These are phyloP conservation scores for Bathynomus jamesi DNA, from an alignment of 1,140 invertebrate species.

Conservation along the genomic window DNA sequence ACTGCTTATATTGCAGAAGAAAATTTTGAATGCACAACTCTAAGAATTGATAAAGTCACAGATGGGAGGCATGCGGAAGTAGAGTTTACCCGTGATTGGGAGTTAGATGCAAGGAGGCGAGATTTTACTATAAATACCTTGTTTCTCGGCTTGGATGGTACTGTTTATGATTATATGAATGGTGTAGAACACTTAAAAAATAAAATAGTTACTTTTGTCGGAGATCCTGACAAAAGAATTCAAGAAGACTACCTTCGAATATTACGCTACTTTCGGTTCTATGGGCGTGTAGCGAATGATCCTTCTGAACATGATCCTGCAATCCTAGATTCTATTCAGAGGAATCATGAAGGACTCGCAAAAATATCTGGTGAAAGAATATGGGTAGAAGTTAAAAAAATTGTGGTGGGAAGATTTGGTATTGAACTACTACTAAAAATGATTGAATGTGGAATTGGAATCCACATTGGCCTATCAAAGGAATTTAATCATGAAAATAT, in stretches of 20 bases:
- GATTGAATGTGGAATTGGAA: conserved; percentile 59
- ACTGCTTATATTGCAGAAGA: conserved; percentile 89
- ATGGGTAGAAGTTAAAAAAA: conserved; percentile 91
- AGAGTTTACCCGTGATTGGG: conserved; percentile 88
- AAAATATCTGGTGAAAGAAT: conserved; percentile 90
- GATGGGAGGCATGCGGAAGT: conserved; percentile 94
- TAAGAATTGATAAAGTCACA: conserved; percentile 83
- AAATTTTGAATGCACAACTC: conserved; percentile 86
- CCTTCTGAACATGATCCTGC: conserved; percentile 64
- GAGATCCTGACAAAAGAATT: conserved; percentile 72
- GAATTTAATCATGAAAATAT: conserved; percentile 61
- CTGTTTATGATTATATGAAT: conserved; percentile 93
- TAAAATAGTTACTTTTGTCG: conserved; percentile 78
- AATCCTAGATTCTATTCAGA: conserved; percentile 68
- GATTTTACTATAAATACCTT: conserved; percentile 98
- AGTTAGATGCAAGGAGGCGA: conserved; percentile 84
- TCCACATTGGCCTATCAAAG: conserved; percentile 68
- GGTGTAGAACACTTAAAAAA: conserved; percentile 84
- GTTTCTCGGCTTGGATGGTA: conserved; percentile 92
- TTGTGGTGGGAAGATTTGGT: conserved; percentile 71
- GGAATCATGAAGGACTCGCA: conserved; percentile 69
- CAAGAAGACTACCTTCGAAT: conserved; percentile 95
- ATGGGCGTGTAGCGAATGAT: conserved; percentile 70
- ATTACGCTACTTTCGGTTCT: conserved; percentile 90
- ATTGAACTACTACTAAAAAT: conserved; percentile 66